phyloP scores from a whole-genome alignment of 2,797 vertebrate species.

The Onychomys torridus region DNA sequence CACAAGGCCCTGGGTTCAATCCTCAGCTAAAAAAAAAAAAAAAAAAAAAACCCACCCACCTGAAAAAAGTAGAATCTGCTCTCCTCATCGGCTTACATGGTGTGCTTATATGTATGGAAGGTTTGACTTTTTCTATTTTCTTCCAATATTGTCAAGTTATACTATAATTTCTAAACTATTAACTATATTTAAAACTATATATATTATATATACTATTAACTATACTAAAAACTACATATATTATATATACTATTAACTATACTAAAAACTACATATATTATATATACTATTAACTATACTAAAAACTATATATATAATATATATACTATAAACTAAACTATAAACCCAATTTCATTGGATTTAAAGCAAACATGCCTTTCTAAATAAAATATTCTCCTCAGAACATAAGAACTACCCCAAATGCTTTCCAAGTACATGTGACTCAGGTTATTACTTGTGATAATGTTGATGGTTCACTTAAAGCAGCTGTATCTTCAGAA shows the following conservation, averaged over 20 bases:
- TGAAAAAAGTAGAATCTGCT: neutral
- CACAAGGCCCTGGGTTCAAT: too few species aligned
- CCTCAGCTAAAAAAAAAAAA: too few species aligned
- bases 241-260: too few species aligned
- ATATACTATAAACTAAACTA: too few species aligned
- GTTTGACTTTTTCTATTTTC: neutral
- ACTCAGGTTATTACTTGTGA: neutral
- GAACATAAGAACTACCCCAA: neutral
- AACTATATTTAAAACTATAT: too few species aligned
- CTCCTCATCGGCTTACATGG: neutral
- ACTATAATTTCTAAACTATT: neutral
- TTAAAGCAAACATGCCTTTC: neutral
- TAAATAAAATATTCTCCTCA: neutral
- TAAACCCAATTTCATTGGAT: neutral
- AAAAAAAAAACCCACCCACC: too few species aligned
- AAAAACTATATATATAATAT: too few species aligned
- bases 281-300: too few species aligned
- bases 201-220: too few species aligned
- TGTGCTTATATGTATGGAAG: neutral
- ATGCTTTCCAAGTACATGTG: neutral
- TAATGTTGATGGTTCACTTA: neutral
- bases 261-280: too few species aligned
- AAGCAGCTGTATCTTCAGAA: neutral
- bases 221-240: too few species aligned
- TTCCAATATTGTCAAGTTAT: neutral